Evolutionary conservation across 2,797 vertebrate species (phyloP).

Genomic region (Girardinus metallicus): DNA sequence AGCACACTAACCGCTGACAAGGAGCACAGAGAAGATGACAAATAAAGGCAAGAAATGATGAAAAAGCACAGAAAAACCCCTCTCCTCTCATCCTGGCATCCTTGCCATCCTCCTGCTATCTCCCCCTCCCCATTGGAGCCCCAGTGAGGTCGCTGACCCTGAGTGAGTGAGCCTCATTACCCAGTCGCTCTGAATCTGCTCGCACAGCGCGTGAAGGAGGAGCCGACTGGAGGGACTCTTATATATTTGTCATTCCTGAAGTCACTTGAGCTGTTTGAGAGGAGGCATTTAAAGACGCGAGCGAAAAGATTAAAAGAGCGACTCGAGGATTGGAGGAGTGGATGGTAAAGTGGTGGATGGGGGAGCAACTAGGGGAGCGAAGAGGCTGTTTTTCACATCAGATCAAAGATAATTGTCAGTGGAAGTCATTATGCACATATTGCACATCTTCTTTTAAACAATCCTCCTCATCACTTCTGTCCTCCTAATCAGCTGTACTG

Average conservation of each 20-base stretch:
- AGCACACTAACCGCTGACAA: slow-evolving; percentile 64
- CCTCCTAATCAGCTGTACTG: slow-evolving; percentile 45
- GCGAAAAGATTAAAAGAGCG: slow-evolving; percentile 62
- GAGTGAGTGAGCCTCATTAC: slow-evolving; percentile 77
- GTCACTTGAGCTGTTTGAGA: slow-evolving; percentile 40
- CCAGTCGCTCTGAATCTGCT: slow-evolving; percentile 71
- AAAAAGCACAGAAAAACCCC: slow-evolving; percentile 26
- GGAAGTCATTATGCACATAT: slow-evolving; percentile 70
- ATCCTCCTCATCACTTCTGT: slow-evolving; percentile 57
- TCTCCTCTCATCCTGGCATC: slow-evolving; percentile 42
- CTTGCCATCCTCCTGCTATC: slow-evolving; percentile 43
- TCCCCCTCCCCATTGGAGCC: slow-evolving; percentile 26
- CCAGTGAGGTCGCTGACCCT: slow-evolving; percentile 70
- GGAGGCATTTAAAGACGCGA: slow-evolving; percentile 44
- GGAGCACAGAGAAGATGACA: slow-evolving; percentile 60
- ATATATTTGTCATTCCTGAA: slow-evolving; percentile 68
- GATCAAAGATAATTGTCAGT: slow-evolving; percentile 78
- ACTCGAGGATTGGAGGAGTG: slow-evolving; percentile 20
- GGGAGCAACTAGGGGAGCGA: slow-evolving; percentile 1
- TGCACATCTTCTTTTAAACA: slow-evolving; percentile 50
- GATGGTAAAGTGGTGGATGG: slow-evolving; percentile 30
- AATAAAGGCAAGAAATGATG: slow-evolving; percentile 58
- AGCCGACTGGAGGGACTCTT: slow-evolving; percentile 32
- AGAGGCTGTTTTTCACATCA: slow-evolving; percentile 25
- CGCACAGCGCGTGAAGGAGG: slow-evolving; percentile 28